These are phyloP conservation scores for Scaptodrosophila lebanonensis DNA, from an alignment of 1,140 invertebrate species.

Conservation along the genomic window DNA sequence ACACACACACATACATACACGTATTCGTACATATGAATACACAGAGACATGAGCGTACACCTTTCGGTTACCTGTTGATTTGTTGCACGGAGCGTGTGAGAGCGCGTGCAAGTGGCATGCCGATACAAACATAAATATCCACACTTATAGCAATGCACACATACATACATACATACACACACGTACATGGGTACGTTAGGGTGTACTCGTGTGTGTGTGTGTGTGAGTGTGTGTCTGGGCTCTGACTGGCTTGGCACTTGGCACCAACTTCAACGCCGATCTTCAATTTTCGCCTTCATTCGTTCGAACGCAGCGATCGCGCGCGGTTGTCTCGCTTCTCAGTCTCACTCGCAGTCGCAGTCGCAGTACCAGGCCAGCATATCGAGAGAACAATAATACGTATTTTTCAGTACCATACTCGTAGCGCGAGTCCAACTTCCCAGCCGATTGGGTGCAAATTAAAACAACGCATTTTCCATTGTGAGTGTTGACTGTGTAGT, in stretches of 20 bases:
- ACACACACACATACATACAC: slow-evolving; percentile 7
- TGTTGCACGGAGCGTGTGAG: slow-evolving; percentile 1
- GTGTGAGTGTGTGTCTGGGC: slow-evolving; percentile 9
- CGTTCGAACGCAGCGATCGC: slow-evolving; percentile 60
- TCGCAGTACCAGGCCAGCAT: slow-evolving; percentile 5
- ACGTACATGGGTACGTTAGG: slow-evolving; percentile 1
- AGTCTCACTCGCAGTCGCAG: slow-evolving; percentile 13
- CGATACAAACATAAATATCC: too few species aligned
- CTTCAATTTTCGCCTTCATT: slow-evolving; percentile 42
- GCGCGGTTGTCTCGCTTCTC: slow-evolving; percentile 41
- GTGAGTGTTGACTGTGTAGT: not conserved
- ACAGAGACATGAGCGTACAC: too few species aligned
- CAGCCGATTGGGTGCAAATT: too few species aligned
- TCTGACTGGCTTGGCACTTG: not conserved
- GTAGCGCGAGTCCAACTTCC: too few species aligned
- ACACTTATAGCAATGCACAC: too few species aligned
- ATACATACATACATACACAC: too few species aligned
- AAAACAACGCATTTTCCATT: too few species aligned
- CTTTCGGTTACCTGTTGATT: slow-evolving; percentile 65
- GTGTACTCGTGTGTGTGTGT: slow-evolving; percentile 4
- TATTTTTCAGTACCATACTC: slow-evolving; percentile 16
- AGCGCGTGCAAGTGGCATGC: slow-evolving; percentile 5
- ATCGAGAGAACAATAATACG: slow-evolving; percentile 9
- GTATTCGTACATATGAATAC: slow-evolving; percentile 19
- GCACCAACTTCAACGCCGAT: slow-evolving; percentile 31